phyloP scores from a whole-genome alignment of 1,140 invertebrate genomes.

The Panagrolaimus sp. region DNA sequence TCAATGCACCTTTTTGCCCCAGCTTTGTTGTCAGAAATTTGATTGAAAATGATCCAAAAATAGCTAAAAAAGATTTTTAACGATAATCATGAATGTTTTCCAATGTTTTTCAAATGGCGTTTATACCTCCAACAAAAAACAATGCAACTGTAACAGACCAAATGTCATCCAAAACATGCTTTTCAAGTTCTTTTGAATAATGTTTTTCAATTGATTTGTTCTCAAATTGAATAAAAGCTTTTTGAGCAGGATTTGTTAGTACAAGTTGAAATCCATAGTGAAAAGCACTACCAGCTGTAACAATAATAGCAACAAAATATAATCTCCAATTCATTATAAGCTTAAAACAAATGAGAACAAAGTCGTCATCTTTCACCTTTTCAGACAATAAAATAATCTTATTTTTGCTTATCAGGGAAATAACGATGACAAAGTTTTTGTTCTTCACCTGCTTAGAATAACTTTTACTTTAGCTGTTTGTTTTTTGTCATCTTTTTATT shows the following conservation, averaged over 20 bases:
- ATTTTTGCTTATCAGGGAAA: too few species aligned
- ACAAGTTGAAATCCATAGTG: conserved; percentile 4
- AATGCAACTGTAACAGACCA: background rate
- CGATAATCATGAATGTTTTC: too few species aligned
- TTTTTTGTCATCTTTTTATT: too few species aligned
- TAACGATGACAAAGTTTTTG: too few species aligned
- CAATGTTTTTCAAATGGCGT: too few species aligned
- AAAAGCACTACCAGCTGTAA: background rate
- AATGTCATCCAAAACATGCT: background rate
- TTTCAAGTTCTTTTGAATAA: background rate
- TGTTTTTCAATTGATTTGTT: background rate
- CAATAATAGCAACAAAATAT: background rate
- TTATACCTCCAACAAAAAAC: background rate
- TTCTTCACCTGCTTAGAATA: too few species aligned
- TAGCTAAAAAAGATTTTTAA: background rate
- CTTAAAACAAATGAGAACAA: too few species aligned
- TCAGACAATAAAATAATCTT: too few species aligned
- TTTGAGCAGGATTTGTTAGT: background rate
- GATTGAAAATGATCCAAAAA: conserved; percentile 5
- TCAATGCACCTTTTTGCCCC: background rate
- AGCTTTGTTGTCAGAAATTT: background rate
- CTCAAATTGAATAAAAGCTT: background rate
- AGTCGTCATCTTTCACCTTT: too few species aligned
- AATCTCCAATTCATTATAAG: background rate
- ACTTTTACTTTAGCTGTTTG: too few species aligned